Base-by-base conservation (phyloP, 2,797 vertebrate genomes). In the Anisognathus igniventris region DNA sequence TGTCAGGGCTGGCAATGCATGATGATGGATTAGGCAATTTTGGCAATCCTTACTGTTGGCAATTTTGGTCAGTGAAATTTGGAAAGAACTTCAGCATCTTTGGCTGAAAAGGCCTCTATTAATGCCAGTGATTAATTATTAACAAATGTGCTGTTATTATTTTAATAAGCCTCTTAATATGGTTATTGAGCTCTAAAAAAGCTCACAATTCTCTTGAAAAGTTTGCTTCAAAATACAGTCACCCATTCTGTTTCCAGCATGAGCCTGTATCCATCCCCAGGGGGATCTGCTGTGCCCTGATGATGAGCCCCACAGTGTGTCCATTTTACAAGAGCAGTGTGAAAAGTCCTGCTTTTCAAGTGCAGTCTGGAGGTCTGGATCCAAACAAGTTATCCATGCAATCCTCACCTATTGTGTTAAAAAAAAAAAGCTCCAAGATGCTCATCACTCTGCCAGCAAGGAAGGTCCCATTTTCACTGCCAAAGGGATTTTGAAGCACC, bases 41-140 rank as follows among this genome's bases (percentile, higher is more conserved):
- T 56, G 75, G 51, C 61, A 66, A 66, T 47, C 19, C 21, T 81
- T 86, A 61, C 84, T 65, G 13, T 73, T 90, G 61, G 56, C 31
- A 80, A 66, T 80, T 90, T 92, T 68, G 73, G 72, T 51, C 85
- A 65, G 62, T 66, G 54, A 88, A 78, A 93, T 93, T 81, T 86
- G 82, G 75, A 81, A 89, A 60, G 30, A 66, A 78, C 31, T 78
- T 80, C 72, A 81, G 21, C 60, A 91, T 68, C 61, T 88, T 95
- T 95, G 79, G 61, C 91, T 86, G 79, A 61, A 88, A 65, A 39
- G 61, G 50, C 18, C 27, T 88, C 61, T 2, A 1, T 79, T 75
- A 86, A 91, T 68, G 48, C 23, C 85, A 88, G 47, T 54, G 76
- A 94, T 93, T 92, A 95, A 86, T 91, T 92, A 91, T 81, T 93